Conservation (phyloP, 2,113 vertebrate genomes). For the Alces alces region DNA sequence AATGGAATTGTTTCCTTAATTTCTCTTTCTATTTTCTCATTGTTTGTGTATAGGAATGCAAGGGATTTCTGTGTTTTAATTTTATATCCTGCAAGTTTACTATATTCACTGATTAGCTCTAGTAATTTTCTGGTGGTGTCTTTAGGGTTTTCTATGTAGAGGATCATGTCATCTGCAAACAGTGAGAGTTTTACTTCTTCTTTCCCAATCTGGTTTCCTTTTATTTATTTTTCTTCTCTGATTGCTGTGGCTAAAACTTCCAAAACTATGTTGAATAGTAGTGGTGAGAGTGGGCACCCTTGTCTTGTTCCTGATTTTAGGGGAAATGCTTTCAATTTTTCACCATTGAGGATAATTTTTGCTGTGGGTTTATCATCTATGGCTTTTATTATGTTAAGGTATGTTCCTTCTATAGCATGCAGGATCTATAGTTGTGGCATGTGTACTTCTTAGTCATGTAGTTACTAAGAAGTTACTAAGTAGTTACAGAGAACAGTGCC, state of each 20-base stretch:
- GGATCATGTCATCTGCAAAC: background rate
- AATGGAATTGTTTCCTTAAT: background rate
- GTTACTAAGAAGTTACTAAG: background rate
- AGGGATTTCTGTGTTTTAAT: background rate
- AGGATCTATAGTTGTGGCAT: background rate
- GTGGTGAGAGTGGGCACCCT: background rate
- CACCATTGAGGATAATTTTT: background rate
- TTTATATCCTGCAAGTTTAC: background rate
- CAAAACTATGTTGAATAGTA: background rate
- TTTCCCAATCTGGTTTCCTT: background rate
- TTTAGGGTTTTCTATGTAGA: background rate
- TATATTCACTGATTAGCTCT: background rate
- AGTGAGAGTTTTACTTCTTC: background rate
- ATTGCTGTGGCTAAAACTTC: background rate
- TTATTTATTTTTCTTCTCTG: background rate
- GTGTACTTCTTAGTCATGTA: background rate
- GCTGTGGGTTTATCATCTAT: background rate
- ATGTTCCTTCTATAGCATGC: background rate
- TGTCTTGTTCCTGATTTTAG: background rate
- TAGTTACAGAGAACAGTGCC: background rate
- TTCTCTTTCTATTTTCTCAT: background rate
- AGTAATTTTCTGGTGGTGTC: background rate
- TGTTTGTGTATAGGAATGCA: background rate
- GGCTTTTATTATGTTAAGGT: background rate
- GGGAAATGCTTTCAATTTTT: background rate